Evolutionary conservation across 2,797 vertebrate species (phyloP).

Genomic region (Cottoperca gobio): DNA sequence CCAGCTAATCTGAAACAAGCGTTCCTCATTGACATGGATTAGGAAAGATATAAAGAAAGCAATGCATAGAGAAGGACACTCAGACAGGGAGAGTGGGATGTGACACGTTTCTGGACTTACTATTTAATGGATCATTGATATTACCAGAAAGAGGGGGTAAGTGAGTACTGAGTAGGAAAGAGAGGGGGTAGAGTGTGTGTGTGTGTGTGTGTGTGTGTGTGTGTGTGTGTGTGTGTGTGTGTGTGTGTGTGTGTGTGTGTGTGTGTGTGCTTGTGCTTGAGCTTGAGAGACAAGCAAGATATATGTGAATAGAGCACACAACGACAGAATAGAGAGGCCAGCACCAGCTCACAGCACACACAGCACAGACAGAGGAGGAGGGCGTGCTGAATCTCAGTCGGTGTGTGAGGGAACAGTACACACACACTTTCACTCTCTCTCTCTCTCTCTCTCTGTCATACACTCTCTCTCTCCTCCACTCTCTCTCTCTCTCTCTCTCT

Average conservation of each 20-base stretch:
- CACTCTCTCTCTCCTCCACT: neutral
- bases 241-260: neutral
- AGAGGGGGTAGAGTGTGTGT: no score
- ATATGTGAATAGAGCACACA: neutral
- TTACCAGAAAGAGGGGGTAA: neutral
- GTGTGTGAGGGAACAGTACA: slow-evolving; percentile 54
- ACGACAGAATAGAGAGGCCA: neutral
- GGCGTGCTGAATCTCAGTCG: slow-evolving; percentile 43
- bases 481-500: neutral
- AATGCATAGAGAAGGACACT: neutral
- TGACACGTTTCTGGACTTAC: slow-evolving; percentile 18
- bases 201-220: neutral
- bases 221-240: slow-evolving; percentile 2
- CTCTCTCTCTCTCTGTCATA: no score
- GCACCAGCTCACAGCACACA: neutral
- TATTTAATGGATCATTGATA: neutral
- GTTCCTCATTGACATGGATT: neutral
- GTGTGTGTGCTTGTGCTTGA: neutral
- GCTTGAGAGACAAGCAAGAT: neutral
- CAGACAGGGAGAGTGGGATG: neutral
- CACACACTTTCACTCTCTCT: slow-evolving; percentile 3
- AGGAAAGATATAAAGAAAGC: neutral
- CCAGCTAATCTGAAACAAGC: neutral
- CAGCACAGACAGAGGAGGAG: slow-evolving; percentile 27
- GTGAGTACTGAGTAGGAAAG: no score